phyloP scores from a whole-genome alignment of 2,888 invertebrate genomes.

The Imbricaverruca yamaguchii region DNA sequence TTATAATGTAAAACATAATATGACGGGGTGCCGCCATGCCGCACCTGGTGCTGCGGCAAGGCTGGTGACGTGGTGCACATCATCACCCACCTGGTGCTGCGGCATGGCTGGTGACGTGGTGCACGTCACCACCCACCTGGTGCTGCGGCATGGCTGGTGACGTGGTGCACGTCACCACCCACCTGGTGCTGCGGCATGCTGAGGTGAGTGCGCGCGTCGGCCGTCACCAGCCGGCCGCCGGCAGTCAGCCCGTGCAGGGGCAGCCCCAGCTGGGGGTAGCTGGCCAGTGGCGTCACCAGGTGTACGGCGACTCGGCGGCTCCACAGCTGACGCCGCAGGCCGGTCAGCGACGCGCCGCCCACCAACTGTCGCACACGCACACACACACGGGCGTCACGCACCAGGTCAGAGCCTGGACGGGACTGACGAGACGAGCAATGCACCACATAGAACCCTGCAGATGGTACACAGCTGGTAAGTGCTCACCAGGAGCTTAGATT shows the following conservation, averaged over 20 bases:
- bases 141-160: neutral
- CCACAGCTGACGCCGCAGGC: conserved; percentile 14
- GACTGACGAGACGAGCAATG: no score
- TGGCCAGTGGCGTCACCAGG: conserved; percentile 12
- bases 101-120: neutral
- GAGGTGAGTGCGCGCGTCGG: neutral
- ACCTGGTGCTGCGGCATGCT: neutral
- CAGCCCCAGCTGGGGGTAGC: neutral
- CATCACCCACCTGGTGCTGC: neutral
- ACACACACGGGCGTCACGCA: neutral
- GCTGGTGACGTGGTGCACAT: neutral
- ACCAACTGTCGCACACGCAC: neutral
- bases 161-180: neutral
- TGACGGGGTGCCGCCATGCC: no score
- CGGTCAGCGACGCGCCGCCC: conserved; percentile 5
- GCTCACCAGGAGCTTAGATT: no score
- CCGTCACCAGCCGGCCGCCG: neutral
- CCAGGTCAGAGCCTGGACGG: no score
- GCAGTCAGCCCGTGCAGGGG: neutral
- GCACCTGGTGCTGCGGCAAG: no score
- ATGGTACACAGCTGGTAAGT: no score
- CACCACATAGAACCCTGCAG: no score
- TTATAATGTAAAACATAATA: no score
- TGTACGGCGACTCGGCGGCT: neutral
- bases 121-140: neutral